Percentiles rank a stretch among this genome's conserved stretches.
These are phyloP conservation scores for Pterostichus madidus DNA, from an alignment of 2,888 invertebrate species.

Conservation along the genomic window DNA sequence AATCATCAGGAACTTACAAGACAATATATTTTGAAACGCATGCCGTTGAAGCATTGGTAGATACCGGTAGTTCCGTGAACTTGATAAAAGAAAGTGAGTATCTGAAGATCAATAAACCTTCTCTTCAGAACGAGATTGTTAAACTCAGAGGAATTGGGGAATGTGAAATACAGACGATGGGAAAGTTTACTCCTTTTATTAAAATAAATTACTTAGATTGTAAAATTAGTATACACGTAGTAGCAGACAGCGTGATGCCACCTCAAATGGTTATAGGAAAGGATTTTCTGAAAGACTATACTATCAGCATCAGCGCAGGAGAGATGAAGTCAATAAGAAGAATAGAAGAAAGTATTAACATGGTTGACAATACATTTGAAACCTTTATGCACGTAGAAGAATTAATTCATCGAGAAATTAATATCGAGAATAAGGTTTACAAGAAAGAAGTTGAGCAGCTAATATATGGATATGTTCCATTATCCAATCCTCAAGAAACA, in stretches of 20 bases:
- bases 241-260: conserved; percentile 58
- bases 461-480: conserved; percentile 14
- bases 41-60: conserved; percentile 54
- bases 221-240: conserved; percentile 52
- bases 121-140: conserved; percentile 42
- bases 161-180: conserved; percentile 52
- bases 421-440: background rate
- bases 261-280: conserved; percentile 59
- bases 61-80: conserved; percentile 66
- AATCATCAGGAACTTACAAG: conserved; percentile 30
- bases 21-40: conserved; percentile 8
- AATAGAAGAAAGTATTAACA: conserved; percentile 20
- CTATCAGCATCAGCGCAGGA: conserved; percentile 8
- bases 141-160: conserved; percentile 54
- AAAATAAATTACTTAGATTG: conserved; percentile 26
- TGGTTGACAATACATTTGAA: background rate
- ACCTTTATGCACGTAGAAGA: background rate
- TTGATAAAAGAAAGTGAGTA: conserved; percentile 16
- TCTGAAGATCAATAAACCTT: background rate
- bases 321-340: background rate
- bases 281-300: conserved; percentile 30
- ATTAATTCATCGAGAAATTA: background rate
- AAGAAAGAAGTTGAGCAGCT: conserved; percentile 10
- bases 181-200: background rate
- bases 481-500: conserved; percentile 12